Evolutionary conservation across 2,797 vertebrate species (phyloP).

Genomic region (Hydrolagus colliei): DNA sequence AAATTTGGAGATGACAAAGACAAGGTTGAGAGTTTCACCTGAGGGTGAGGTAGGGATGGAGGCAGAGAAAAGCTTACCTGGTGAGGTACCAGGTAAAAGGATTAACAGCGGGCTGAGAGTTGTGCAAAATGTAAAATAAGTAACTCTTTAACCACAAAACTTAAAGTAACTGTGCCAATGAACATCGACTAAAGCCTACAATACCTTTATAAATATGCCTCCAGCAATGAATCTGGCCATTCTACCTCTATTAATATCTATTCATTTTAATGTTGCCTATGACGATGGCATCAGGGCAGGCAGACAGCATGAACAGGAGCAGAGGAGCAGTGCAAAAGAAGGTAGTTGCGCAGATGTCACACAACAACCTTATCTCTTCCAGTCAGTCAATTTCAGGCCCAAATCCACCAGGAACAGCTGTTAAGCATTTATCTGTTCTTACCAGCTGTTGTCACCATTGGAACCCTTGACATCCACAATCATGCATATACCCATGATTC

Average conservation of each 20-base stretch:
- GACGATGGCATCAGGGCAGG: constrained; percentile 6
- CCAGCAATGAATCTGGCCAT: not conserved
- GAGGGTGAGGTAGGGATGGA: too few species aligned
- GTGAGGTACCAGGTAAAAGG: too few species aligned
- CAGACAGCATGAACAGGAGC: not conserved
- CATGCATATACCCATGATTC: not conserved
- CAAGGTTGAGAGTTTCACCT: too few species aligned
- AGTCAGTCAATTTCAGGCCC: constrained; percentile 24
- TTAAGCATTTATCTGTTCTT: constrained; percentile 16
- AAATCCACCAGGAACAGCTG: constrained; percentile 18
- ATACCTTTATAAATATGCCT: too few species aligned
- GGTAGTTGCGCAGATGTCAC: not conserved
- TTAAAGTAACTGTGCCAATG: too few species aligned
- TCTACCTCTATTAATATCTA: not conserved
- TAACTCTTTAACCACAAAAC: too few species aligned
- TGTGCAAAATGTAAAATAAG: too few species aligned
- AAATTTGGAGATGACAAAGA: too few species aligned
- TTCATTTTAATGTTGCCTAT: not conserved
- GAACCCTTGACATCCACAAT: constrained; percentile 28
- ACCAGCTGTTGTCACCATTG: constrained; percentile 22
- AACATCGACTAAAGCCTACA: too few species aligned
- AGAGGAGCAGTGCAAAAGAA: not conserved
- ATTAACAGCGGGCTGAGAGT: too few species aligned
- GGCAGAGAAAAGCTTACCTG: too few species aligned
- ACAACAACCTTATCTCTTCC: constrained; percentile 24